These are phyloP conservation scores for Mantis religiosa DNA, from an alignment of 2,888 invertebrate species.

Conservation along the genomic window DNA sequence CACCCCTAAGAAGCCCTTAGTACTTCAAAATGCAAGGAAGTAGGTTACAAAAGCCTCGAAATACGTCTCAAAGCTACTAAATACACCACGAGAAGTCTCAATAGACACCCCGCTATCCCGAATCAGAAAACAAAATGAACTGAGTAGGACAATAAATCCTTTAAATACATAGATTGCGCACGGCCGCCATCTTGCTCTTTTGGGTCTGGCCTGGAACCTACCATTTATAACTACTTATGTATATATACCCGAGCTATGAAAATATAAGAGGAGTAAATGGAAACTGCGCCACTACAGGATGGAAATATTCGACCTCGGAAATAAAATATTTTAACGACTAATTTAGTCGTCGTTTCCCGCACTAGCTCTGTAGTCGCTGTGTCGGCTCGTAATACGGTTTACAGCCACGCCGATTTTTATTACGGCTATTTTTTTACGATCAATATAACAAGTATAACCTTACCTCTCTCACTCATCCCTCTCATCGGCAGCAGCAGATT, in stretches of 20 bases:
- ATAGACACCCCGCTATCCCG: no score
- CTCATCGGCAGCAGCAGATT: not conserved
- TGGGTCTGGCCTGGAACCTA: no score
- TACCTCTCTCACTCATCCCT: not conserved
- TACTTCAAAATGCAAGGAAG: no score
- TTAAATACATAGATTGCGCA: no score
- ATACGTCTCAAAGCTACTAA: no score
- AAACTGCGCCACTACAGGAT: not conserved
- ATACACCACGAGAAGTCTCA: no score
- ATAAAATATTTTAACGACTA: not conserved
- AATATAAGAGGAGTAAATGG: not conserved
- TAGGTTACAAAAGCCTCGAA: no score
- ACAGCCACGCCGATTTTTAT: not conserved
- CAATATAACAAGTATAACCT: constrained; percentile 12
- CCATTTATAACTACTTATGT: no score
- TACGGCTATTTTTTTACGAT: constrained; percentile 13
- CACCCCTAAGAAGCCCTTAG: no score
- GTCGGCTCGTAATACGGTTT: not conserved
- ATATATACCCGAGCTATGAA: not conserved
- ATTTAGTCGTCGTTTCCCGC: not conserved
- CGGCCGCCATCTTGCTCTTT: no score
- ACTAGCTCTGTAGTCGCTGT: not conserved
- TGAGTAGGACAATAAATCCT: no score
- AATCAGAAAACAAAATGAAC: no score
- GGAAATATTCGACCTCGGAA: not conserved